Evolutionary conservation across 2,113 vertebrate species (phyloP), one percentile per base, ranked within the genome.

Genomic region (Spermophilus dauricus): DNA sequence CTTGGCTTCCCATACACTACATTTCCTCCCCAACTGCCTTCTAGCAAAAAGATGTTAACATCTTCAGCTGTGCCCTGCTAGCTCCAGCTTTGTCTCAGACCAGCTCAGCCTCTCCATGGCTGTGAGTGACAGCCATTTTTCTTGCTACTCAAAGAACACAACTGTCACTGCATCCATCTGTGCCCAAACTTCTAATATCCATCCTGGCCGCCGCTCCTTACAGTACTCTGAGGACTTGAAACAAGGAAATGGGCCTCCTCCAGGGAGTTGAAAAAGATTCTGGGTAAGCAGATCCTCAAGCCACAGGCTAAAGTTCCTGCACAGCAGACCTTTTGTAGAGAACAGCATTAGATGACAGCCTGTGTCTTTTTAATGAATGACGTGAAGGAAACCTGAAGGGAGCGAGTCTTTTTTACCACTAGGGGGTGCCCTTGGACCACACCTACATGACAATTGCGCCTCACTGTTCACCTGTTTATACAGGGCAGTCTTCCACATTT

Each of bases 391-490:
- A 51, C 28, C 26, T 86, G 0, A 51, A 75, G 28, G 70, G 96
- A 91, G n/a, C 77, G 70, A 95, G 72, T 96, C 65, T 32, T 16
- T 51, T 95, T 93, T 89, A 86, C 97, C 98, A 98, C 97, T 58
- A 98, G 99, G 98, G 98, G 99, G 98, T 97, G 91, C 98, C 97
- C 80, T 96, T 84, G 82, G n/a, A 90, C 94, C 94, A 95, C 20
- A 13, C 92, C 84, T 82, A n/a, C 11, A 22, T 30, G 86, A 67
- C 34, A 18, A 63, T 63, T 11, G 24, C 2, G 7, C 9, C 61
- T 76, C 80, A 39, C 17, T 69, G 93, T 85, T 97, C 16, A 87
- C 80, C 37, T 87, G 51, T 61, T 69, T 34, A 56, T 22, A 24
- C 56, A 72, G 8, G 78, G 42, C 0, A 0, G 9, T 42, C 83